A percentile compares a stretch with the other conserved stretches of the same genome.
phyloP scores from a whole-genome alignment of 2,113 vertebrate genomes.

The Protobothrops flavoviridis region DNA sequence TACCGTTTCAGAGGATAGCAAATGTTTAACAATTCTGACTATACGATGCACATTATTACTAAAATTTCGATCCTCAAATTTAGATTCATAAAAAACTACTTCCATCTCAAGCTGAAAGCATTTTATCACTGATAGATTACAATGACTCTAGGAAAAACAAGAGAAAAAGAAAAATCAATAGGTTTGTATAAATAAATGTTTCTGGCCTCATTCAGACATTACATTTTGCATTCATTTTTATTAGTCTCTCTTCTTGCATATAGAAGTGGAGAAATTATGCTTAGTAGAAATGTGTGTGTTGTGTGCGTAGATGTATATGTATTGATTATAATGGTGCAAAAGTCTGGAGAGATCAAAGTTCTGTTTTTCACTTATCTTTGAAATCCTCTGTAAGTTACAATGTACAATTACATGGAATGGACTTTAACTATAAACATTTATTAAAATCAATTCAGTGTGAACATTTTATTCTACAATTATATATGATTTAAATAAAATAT shows the following conservation, averaged over 20 bases:
- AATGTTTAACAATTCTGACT: conserved; percentile 14
- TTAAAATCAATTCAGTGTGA: not conserved
- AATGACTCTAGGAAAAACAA: conserved; percentile 58
- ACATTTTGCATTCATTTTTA: not conserved
- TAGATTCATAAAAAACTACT: conserved; percentile 66
- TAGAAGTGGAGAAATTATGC: not conserved
- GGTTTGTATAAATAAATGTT: not conserved
- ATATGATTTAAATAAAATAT: not conserved
- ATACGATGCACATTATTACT: conserved; percentile 33
- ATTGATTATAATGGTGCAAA: not conserved
- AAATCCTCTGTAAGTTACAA: not conserved
- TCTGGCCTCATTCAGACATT: not conserved
- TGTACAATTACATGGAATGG: not conserved
- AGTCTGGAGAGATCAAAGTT: not conserved
- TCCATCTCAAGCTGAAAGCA: conserved; percentile 71
- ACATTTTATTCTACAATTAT: not conserved
- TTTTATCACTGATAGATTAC: conserved; percentile 65
- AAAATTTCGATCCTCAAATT: fast-evolving
- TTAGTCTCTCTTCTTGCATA: not conserved
- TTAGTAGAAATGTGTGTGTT: not conserved
- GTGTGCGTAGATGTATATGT: not conserved
- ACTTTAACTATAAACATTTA: not conserved
- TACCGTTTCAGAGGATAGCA: not conserved
- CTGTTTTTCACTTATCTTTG: not conserved
- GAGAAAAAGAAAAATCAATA: conserved; percentile 17